Evolutionary conservation across 2,797 vertebrate species (phyloP).

Genomic region (Lepilemur septentrionalis): DNA sequence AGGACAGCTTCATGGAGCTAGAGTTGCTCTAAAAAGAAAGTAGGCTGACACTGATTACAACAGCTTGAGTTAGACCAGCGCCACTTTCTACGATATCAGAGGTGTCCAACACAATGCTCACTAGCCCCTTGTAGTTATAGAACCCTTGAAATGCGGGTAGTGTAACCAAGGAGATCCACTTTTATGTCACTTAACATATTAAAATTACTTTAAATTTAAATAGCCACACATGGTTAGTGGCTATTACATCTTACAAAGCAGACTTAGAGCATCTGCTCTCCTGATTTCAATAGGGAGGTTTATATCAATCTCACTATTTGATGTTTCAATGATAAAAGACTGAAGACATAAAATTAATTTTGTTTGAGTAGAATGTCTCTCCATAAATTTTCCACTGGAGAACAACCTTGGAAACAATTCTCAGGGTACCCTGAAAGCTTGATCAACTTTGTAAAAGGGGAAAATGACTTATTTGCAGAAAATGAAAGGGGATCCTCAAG

Average conservation of each 20-base stretch:
- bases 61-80: background rate
- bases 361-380: background rate
- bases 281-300: background rate
- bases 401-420: background rate
- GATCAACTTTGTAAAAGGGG: background rate
- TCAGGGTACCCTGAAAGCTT: background rate
- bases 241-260: background rate
- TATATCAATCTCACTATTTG: background rate
- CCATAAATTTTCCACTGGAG: background rate
- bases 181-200: background rate
- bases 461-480: background rate
- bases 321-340: background rate
- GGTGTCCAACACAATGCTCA: background rate
- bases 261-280: background rate
- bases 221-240: background rate
- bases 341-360: background rate
- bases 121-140: background rate
- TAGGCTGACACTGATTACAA: background rate
- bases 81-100: background rate
- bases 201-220: conserved; percentile 11
- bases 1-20: background rate
- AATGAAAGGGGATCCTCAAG: background rate
- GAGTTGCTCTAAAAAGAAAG: background rate
- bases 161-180: background rate
- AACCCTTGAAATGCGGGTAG: background rate